These are phyloP conservation scores for Carpatolechia fugitivella DNA, from an alignment of 2,888 invertebrate genomes.

Conservation along the genomic window DNA sequence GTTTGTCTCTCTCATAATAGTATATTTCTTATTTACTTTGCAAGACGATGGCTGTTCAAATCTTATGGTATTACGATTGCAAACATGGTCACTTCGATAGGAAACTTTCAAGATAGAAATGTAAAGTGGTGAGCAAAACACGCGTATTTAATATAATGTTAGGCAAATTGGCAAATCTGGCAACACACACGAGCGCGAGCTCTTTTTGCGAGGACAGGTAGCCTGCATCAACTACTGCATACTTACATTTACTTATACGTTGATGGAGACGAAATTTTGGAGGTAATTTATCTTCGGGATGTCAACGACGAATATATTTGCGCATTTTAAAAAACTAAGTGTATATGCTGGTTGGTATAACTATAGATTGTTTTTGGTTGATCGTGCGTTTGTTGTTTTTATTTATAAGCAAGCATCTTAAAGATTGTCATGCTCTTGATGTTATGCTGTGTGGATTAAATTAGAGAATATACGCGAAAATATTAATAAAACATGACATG, in stretches of 20 bases:
- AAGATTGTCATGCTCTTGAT: too few species aligned
- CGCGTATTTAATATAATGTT: too few species aligned
- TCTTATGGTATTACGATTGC: too few species aligned
- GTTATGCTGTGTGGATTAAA: not conserved
- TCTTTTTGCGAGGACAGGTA: slow-evolving; percentile 7
- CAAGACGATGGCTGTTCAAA: too few species aligned
- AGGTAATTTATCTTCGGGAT: slow-evolving; percentile 2
- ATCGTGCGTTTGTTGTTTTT: not conserved
- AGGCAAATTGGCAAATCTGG: not conserved
- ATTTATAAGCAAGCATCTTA: too few species aligned
- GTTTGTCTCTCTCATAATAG: too few species aligned
- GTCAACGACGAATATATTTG: slow-evolving; percentile 3
- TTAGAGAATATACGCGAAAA: not conserved
- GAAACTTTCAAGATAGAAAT: too few species aligned
- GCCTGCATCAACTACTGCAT: not conserved
- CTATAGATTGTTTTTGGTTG: not conserved
- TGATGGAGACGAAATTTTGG: not conserved
- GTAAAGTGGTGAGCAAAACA: too few species aligned
- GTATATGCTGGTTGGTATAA: not conserved
- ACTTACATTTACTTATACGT: not conserved
- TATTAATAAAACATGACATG: slow-evolving; percentile 5
- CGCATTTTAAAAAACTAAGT: not conserved
- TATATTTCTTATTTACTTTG: too few species aligned
- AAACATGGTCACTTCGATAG: too few species aligned
- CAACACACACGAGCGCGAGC: not conserved